These are phyloP conservation scores for Neuroterus valhalla DNA, from an alignment of 1,140 invertebrate genomes.

Conservation along the genomic window DNA sequence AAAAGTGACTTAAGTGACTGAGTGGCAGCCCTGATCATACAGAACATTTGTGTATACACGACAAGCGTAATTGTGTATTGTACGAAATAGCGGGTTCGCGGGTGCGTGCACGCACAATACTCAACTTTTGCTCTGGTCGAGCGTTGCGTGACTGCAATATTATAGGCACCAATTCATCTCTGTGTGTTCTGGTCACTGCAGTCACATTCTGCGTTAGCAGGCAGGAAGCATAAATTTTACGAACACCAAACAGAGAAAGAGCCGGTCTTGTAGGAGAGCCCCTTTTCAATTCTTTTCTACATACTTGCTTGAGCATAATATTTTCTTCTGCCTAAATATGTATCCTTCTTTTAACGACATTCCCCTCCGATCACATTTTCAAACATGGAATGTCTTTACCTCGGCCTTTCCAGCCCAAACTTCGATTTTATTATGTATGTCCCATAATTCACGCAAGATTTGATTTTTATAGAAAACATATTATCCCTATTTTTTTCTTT, in stretches of 20 bases:
- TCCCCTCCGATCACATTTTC: no score
- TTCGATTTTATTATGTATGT: no score
- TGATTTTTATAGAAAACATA: no score
- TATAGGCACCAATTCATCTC: constrained; percentile 32
- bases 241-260: constrained; percentile 66
- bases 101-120: constrained; percentile 47
- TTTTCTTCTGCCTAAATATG: no score
- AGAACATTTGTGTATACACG: not conserved
- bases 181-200: constrained; percentile 38
- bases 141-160: constrained; percentile 46
- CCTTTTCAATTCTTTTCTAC: not conserved
- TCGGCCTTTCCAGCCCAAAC: no score
- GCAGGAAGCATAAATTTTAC: constrained; percentile 72
- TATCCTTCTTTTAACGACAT: no score
- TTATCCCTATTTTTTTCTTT: no score
- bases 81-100: constrained; percentile 34
- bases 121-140: constrained; percentile 27
- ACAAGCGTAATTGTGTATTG: not conserved
- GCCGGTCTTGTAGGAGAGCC: constrained; percentile 38
- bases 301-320: no score
- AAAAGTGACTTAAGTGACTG: no score
- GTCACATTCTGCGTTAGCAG: constrained; percentile 52
- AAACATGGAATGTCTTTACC: no score
- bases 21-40: no score
- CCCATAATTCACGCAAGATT: no score